Conservation (phyloP, 2,797 vertebrate genomes). For the Argya squamiceps region DNA sequence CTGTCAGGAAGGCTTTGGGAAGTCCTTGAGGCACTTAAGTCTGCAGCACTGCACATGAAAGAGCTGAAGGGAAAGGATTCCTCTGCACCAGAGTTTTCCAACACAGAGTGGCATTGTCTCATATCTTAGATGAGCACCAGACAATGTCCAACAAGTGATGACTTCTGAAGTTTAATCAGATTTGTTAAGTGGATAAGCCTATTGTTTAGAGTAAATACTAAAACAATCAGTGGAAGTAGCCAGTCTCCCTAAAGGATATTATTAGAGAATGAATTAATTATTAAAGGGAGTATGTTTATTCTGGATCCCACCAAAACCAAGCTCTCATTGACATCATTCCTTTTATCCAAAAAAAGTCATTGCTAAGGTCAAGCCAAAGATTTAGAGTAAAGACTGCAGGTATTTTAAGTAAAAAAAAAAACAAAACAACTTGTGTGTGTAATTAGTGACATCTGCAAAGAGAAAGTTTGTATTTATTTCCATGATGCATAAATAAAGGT, state of each 20-base stretch:
- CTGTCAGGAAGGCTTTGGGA: neutral
- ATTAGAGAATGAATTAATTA: slow-evolving; percentile 4
- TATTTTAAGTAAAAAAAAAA: neutral
- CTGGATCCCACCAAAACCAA: neutral
- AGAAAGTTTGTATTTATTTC: neutral
- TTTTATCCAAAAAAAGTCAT: neutral
- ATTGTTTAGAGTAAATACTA: slow-evolving; percentile 1
- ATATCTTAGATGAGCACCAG: neutral
- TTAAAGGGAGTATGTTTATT: neutral
- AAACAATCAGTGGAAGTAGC: slow-evolving; percentile 22
- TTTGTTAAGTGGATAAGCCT: neutral
- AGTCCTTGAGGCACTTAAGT: neutral
- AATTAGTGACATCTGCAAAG: neutral
- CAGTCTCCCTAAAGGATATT: neutral
- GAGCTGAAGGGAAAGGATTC: neutral
- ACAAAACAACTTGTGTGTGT: neutral
- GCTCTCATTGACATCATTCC: neutral
- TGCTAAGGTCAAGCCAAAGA: neutral
- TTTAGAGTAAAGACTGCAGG: neutral
- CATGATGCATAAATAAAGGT: neutral
- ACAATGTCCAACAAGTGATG: neutral
- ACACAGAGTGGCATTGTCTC: neutral
- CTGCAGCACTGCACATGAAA: neutral
- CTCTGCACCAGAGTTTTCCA: neutral
- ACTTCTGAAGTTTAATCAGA: neutral